Base-by-base conservation (phyloP, 2,888 invertebrate species). In the Endotricha flammealis region DNA sequence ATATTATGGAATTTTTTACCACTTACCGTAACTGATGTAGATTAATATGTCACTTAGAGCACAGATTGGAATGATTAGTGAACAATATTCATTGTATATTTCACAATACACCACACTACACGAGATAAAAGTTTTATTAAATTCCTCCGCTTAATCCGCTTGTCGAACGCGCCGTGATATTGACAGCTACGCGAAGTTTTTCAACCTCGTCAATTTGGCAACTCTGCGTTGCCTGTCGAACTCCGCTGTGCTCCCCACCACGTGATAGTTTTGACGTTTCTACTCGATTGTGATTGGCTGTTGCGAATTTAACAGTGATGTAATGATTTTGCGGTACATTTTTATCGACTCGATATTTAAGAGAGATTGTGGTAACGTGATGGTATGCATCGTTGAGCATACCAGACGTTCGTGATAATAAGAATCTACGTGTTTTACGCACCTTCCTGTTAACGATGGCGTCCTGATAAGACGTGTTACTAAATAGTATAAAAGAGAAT, bases 41-140 rank as follows among this genome's bases (percentile, higher is more conserved):
- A 50, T 49, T 4, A 47, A 46, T 56, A 50, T 50, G 50, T 57
- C 62, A 64, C 67, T 63, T 50, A 48, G n/a, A n/a, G 44, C 64
- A 69, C 63, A 55, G 46, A 49, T 43, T 46, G 36, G 41, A 41
- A 50, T 36, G 51, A 53, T 64, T 67, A 80, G 50, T 60, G 64
- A 57, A 57, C 58, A 68, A 70, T 69, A 74, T 71, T 64, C 83
- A 83, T 83, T 74, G 71, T 81, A 64, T 64, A 64, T 59, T 67
- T 62, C 73, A 70, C 64, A 58, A 61, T 42, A 55, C 79, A 77
- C 82, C 57, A 47, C 72, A 76, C 73, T 64, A 64, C 76, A 77
- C 80, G 59, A 70, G 47, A 48, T 57, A 55, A 66, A 48, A 49
- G 55, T 55, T 50, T 46, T 46, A 44, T 23, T 41, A 36, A 27